Evolutionary conservation across 2,113 vertebrate genomes (phyloP), one percentile per base, ranked within the genome.

Genomic region (Mirza zaza): DNA sequence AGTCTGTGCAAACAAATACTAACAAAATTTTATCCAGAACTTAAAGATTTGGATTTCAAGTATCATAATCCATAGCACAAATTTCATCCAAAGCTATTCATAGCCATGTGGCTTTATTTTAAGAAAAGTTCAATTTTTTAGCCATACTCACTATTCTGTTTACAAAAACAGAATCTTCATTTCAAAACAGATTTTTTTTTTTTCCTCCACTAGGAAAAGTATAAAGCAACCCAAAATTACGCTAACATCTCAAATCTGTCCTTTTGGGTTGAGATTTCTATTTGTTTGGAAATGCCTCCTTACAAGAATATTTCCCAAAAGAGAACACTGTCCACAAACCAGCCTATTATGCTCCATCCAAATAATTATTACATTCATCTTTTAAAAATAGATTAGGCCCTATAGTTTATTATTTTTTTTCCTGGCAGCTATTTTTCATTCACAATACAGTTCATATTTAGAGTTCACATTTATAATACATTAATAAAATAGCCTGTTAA

Each of bases 401-500:
- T 50, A 18, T 8, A 65, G 63, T 79, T 93, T 63, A 7, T 91
- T 59, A 75, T 82, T 95, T 63, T 55, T 96, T 95, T 81, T 94
- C 59, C 82, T 96, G 70, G 59, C 75, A 97, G 87, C 63, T 11
- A 75, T 83, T 87, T 96, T 96, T 57, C 4, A 1, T 59, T 95
- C 36, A 86, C 68, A 94, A 63, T 20, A 68, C 10, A 96, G 85
- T 87, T 88, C 57, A 34, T 12, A 7, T 57, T 94, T 94, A 95
- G 12, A 73, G 57, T 98, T 98, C 75, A 85, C 61, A 13, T 95
- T 67, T 2, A 87, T 83, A 92, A 96, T 63, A 84, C 14, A 81
- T 79, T 77, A 97, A 98, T 71, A 48, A 98, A 97, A 57, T 8
- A n/a, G 76, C 17, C 79, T 80, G 50, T 96, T 94, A 97, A 75